Evolutionary conservation across 2,113 vertebrate genomes (phyloP).

Genomic region (Bujurquina vittata): DNA sequence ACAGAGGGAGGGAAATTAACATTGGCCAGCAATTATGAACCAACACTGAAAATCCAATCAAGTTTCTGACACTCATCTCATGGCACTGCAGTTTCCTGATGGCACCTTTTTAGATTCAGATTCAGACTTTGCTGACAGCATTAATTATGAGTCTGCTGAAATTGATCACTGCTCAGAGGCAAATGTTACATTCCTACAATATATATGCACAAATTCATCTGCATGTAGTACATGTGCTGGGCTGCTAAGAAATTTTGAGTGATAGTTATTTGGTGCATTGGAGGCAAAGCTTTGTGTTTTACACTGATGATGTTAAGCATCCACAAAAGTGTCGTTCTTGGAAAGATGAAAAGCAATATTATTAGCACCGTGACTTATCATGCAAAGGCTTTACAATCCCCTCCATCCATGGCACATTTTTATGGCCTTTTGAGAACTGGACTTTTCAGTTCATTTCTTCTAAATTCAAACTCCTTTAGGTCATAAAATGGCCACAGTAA

Average conservation of each 20-base stretch:
- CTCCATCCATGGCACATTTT: constrained; percentile 7
- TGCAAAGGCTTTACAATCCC: constrained; percentile 13
- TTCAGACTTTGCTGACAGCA: neutral
- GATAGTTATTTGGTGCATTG: constrained; percentile 20
- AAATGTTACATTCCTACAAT: neutral
- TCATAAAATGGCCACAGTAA: neutral
- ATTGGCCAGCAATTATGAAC: constrained; percentile 29
- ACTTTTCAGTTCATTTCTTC: constrained; percentile 26
- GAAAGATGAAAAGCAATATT: constrained; percentile 3
- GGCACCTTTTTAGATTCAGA: constrained; percentile 1
- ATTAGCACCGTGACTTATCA: constrained; percentile 17
- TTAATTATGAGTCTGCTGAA: neutral
- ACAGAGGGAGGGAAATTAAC: constrained; percentile 18
- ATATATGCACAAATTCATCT: neutral
- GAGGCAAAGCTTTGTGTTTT: constrained; percentile 12
- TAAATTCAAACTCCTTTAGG: neutral
- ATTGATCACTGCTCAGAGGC: neutral
- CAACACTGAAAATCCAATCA: constrained; percentile 31
- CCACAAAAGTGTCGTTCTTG: neutral
- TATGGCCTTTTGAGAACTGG: constrained; percentile 5
- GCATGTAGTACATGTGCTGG: neutral
- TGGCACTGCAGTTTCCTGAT: neutral
- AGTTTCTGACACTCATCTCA: constrained; percentile 17
- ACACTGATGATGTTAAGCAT: neutral
- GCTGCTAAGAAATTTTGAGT: neutral